Conservation (phyloP, 2,888 invertebrate species). For the Argyra leucocephala region DNA sequence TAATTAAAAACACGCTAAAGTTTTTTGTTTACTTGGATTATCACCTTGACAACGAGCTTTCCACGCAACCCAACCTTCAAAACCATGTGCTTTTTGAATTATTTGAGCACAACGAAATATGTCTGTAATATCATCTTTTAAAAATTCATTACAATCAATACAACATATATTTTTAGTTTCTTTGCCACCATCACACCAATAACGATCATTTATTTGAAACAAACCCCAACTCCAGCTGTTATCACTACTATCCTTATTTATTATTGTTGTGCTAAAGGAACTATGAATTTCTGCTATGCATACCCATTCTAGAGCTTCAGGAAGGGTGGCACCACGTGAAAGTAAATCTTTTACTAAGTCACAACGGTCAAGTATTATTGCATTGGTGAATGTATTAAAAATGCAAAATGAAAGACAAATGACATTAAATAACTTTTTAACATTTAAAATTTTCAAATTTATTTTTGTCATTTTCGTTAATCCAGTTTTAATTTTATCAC, state of each 20-base stretch:
- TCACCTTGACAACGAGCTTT: conserved; percentile 32
- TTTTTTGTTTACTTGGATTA: neutral
- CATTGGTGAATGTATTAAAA: neutral
- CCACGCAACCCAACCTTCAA: conserved; percentile 41
- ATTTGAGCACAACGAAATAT: conserved; percentile 34
- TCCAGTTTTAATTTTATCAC: no score
- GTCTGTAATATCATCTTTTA: conserved; percentile 33
- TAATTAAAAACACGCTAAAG: neutral
- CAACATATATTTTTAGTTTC: conserved; percentile 17
- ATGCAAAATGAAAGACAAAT: no score
- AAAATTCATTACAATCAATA: conserved; percentile 16
- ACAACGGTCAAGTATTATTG: conserved; percentile 32
- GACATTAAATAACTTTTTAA: no score
- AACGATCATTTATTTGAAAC: conserved; percentile 39
- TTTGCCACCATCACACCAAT: conserved; percentile 32
- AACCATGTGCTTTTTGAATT: conserved; percentile 30
- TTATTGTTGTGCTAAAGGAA: conserved; percentile 40
- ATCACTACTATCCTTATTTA: conserved; percentile 44
- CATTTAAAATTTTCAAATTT: no score
- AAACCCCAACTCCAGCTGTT: conserved; percentile 42
- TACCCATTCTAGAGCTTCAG: conserved; percentile 41
- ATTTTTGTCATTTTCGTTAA: no score
- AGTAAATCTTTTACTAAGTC: conserved; percentile 31
- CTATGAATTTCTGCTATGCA: conserved; percentile 48
- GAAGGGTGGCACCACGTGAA: conserved; percentile 31